These are phyloP conservation scores for Sula dactylatra DNA, from an alignment of 2,113 vertebrate genomes.

Conservation along the genomic window DNA sequence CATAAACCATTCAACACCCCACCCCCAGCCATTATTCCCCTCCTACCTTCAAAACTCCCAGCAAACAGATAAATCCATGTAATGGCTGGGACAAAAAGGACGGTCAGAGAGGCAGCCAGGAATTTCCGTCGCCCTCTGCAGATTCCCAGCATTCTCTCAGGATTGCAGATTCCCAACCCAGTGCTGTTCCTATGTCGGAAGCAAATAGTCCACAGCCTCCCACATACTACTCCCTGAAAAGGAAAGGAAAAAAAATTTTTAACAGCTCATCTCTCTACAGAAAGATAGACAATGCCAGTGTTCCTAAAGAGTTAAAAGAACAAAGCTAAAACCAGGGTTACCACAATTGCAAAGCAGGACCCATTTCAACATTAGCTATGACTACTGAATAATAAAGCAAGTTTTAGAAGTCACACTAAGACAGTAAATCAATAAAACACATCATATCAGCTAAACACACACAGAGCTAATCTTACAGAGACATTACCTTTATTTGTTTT, in stretches of 20 bases:
- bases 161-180: slow-evolving; percentile 72
- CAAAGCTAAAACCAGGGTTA: background rate
- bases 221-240: slow-evolving; percentile 85
- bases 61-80: slow-evolving; percentile 97
- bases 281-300: background rate
- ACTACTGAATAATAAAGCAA: background rate
- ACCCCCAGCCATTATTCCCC: background rate
- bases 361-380: background rate
- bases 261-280: background rate
- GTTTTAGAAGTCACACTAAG: background rate
- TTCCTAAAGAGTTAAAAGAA: background rate
- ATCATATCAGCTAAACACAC: background rate
- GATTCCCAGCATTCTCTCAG: slow-evolving; percentile 97
- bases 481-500: background rate
- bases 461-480: background rate
- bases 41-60: slow-evolving; percentile 91
- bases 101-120: slow-evolving; percentile 89
- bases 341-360: background rate
- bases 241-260: slow-evolving; percentile 22
- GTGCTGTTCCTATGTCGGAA: slow-evolving; percentile 82
- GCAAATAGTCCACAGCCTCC: slow-evolving; percentile 76
- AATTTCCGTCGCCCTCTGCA: slow-evolving; percentile 98
- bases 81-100: slow-evolving; percentile 93
- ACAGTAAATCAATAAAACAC: background rate
- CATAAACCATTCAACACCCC: background rate